A percentile compares a stretch with the other conserved stretches of the same genome.
Evolutionary conservation across 2,888 invertebrate genomes (phyloP).

Genomic region (Trachelus troglodyta): DNA sequence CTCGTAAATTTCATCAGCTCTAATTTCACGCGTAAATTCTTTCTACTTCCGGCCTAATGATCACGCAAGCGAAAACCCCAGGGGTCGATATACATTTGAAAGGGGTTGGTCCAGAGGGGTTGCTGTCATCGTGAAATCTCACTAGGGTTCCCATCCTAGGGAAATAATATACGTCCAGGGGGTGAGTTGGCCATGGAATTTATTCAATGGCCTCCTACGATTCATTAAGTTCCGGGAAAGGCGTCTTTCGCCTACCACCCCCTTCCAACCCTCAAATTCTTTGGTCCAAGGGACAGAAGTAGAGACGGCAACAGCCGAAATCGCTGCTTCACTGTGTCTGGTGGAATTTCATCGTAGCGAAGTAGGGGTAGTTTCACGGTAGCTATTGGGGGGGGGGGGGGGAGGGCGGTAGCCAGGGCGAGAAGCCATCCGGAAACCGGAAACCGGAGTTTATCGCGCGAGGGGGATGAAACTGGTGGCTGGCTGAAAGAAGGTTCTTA

Average conservation of each 20-base stretch:
- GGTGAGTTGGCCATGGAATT: background rate
- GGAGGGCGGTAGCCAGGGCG: background rate
- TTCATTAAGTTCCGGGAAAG: background rate
- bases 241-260: background rate
- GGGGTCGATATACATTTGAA: background rate
- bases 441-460: conserved; percentile 14
- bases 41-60: background rate
- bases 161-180: background rate
- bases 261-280: background rate
- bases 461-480: background rate
- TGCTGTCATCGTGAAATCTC: background rate
- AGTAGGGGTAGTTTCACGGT: background rate
- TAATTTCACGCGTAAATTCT: background rate
- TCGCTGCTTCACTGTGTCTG: background rate
- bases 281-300: background rate
- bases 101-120: background rate
- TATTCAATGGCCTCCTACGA: background rate
- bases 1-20: background rate
- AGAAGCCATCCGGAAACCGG: conserved; percentile 12
- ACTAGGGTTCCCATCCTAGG: background rate
- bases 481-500: background rate
- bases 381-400: background rate
- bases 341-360: background rate
- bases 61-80: background rate
- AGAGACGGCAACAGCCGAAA: background rate